Evolutionary conservation across 2,888 invertebrate genomes (phyloP).

Genomic region (Uropetala carovei): DNA sequence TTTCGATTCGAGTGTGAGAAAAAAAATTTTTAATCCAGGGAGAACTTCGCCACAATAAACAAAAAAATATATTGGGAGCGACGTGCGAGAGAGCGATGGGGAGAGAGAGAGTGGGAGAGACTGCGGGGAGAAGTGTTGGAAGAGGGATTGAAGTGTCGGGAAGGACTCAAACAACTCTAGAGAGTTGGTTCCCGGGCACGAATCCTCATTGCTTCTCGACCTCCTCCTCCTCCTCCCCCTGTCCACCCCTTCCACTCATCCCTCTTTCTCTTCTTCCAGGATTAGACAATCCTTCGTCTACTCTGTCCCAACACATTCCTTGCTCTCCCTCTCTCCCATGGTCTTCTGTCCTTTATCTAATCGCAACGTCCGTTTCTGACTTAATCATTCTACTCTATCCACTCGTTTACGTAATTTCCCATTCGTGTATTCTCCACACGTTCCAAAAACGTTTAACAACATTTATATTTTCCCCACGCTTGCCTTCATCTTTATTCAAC

Average conservation of each 20-base stretch:
- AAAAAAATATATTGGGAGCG: conserved; percentile 8
- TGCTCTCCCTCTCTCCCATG: too few species aligned
- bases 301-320: too few species aligned
- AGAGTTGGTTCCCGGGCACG: background rate
- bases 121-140: background rate
- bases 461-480: too few species aligned
- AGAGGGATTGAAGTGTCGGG: background rate
- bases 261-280: too few species aligned
- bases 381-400: too few species aligned
- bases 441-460: too few species aligned
- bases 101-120: background rate
- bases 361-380: too few species aligned
- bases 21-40: background rate
- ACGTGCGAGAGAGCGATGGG: background rate
- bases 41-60: background rate
- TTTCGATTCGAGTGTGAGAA: background rate
- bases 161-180: background rate
- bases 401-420: too few species aligned
- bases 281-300: too few species aligned
- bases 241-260: background rate
- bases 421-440: too few species aligned
- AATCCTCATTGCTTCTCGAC: conserved; percentile 4
- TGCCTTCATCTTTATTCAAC: too few species aligned
- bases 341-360: too few species aligned
- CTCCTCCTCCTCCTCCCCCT: background rate